A percentile compares a stretch with the other conserved stretches of the same genome.
Conservation (phyloP, 2,797 vertebrate species). For the Thaleichthys pacificus region DNA sequence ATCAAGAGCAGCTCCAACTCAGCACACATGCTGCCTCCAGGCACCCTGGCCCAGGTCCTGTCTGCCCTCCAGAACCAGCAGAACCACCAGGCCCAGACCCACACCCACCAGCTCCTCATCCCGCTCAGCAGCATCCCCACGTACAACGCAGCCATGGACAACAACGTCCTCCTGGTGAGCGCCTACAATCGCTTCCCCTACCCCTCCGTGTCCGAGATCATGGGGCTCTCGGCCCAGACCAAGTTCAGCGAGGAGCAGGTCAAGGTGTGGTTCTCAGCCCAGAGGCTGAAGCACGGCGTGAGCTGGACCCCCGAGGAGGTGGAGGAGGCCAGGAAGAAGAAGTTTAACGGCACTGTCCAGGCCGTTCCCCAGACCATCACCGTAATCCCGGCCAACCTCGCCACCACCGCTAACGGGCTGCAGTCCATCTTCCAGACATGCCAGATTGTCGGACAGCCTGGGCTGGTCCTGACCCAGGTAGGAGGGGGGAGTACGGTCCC, state of each 20-base stretch:
- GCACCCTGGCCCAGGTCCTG: conserved; percentile 81
- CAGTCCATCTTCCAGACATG: conserved; percentile 97
- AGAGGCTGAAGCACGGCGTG: conserved; percentile 94
- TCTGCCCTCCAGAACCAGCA: conserved; percentile 88
- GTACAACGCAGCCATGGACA: conserved; percentile 92
- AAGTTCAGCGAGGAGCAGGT: conserved; percentile 98
- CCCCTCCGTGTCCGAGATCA: conserved; percentile 91
- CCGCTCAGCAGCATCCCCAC: conserved; percentile 96
- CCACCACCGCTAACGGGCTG: conserved; percentile 84
- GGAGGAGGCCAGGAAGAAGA: conserved; percentile 93
- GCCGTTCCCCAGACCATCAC: conserved; percentile 94
- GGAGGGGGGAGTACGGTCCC: conserved; percentile 79
- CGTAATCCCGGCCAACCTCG: conserved; percentile 94
- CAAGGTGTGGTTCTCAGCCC: conserved; percentile 98
- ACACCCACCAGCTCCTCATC: conserved; percentile 85
- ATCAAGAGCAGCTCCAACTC: conserved; percentile 50
- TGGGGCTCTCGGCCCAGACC: conserved; percentile 89
- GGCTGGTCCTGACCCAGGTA: conserved; percentile 92
- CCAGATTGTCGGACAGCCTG: conserved; percentile 94
- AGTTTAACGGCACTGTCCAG: conserved; percentile 94
- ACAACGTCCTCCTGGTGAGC: conserved; percentile 88
- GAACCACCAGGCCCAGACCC: conserved; percentile 61
- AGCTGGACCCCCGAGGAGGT: conserved; percentile 99
- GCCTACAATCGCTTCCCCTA: conserved; percentile 98
- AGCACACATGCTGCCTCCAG: conserved; percentile 52